Conservation (phyloP, 2,888 invertebrate species). For the Chrysolina haemoptera region DNA sequence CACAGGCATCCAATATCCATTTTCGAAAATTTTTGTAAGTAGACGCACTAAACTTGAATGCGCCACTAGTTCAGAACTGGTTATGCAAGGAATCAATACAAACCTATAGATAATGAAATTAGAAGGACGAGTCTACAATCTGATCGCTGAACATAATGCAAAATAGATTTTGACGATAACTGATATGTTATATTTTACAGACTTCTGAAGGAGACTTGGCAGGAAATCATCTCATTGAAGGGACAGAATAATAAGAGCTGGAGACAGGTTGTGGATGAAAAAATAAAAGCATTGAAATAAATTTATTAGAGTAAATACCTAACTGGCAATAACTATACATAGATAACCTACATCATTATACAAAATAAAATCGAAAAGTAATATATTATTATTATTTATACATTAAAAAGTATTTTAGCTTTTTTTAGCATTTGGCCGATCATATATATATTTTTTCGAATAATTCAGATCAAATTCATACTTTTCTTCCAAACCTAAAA, state of each 20-base stretch:
- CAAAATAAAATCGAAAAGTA: constrained; percentile 54
- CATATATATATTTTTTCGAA: not conserved
- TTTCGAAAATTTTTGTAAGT: too few species aligned
- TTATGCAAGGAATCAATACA: too few species aligned
- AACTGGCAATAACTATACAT: constrained; percentile 56
- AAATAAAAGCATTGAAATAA: constrained; percentile 62
- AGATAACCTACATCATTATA: constrained; percentile 49
- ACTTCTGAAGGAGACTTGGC: constrained; percentile 74
- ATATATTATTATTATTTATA: constrained; percentile 42
- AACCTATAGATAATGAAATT: too few species aligned
- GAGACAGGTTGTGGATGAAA: constrained; percentile 67
- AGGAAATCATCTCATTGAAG: constrained; percentile 73
- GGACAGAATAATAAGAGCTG: constrained; percentile 74
- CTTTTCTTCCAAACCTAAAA: not conserved
- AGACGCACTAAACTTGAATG: too few species aligned
- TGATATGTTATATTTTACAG: constrained; percentile 59
- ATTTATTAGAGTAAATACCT: constrained; percentile 64
- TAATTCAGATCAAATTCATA: constrained; percentile 1
- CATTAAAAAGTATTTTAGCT: constrained; percentile 22
- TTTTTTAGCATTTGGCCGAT: not conserved
- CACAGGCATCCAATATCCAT: too few species aligned
- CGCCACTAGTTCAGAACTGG: too few species aligned
- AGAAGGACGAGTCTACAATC: too few species aligned
- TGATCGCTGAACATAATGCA: too few species aligned
- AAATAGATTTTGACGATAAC: not conserved